A percentile compares a stretch with the other conserved stretches of the same genome.
phyloP scores from a whole-genome alignment of 2,113 vertebrate genomes.

The Ondatra zibethicus region DNA sequence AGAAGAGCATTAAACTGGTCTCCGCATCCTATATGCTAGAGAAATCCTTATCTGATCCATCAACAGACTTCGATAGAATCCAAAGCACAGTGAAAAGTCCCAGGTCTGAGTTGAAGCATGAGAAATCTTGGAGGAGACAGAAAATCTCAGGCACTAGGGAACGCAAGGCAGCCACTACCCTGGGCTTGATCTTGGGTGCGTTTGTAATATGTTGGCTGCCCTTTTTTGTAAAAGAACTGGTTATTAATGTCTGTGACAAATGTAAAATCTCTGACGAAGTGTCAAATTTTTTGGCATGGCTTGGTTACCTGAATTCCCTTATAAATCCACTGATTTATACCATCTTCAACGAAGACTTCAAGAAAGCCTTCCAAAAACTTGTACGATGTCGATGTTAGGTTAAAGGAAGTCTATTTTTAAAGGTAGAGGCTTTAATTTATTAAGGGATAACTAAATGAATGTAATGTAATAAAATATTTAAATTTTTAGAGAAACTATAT shows the following conservation, averaged over 20 bases:
- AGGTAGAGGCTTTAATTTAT: slow-evolving; percentile 8
- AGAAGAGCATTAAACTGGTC: slow-evolving; percentile 88
- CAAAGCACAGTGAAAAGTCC: slow-evolving; percentile 86
- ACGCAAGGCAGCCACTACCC: slow-evolving; percentile 94
- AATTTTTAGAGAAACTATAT: slow-evolving; percentile 46
- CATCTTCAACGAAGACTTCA: slow-evolving; percentile 99
- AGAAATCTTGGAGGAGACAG: slow-evolving; percentile 92
- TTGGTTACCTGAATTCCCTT: slow-evolving; percentile 98
- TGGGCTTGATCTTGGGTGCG: slow-evolving; percentile 97
- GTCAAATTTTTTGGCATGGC: slow-evolving; percentile 96
- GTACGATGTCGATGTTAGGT: slow-evolving; percentile 92
- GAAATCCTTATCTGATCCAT: slow-evolving; percentile 94
- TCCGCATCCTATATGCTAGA: slow-evolving; percentile 89
- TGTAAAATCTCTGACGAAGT: slow-evolving; percentile 94
- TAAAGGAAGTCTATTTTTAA: slow-evolving; percentile 80
- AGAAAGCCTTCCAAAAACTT: slow-evolving; percentile 98
- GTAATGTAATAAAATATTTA: slow-evolving; percentile 39
- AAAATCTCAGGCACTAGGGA: slow-evolving; percentile 96
- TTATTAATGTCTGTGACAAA: slow-evolving; percentile 93
- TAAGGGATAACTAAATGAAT: neutral
- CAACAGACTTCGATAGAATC: slow-evolving; percentile 91
- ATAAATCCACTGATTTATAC: slow-evolving; percentile 99
- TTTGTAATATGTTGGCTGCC: slow-evolving; percentile 99
- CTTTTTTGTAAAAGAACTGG: slow-evolving; percentile 98
- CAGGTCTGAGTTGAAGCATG: slow-evolving; percentile 88